Percentiles rank a stretch among this genome's conserved stretches.
Conservation (phyloP, 2,113 vertebrate genomes). For the Conger conger region DNA sequence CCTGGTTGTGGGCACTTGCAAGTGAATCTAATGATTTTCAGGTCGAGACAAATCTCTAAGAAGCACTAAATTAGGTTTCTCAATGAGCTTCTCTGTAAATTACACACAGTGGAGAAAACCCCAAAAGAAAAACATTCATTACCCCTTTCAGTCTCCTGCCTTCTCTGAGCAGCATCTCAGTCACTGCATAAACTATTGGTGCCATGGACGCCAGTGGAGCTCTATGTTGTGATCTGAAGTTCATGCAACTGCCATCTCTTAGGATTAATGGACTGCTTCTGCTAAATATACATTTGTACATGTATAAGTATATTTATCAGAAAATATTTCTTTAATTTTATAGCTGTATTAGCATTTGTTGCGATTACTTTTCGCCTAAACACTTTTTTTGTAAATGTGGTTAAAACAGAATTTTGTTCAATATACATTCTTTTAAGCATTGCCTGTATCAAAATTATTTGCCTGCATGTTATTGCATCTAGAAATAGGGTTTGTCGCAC, state of each 20-base stretch:
- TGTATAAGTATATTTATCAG: no score
- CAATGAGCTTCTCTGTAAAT: conserved; percentile 50
- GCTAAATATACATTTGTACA: background rate
- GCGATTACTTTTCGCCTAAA: no score
- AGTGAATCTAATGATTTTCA: conserved; percentile 42
- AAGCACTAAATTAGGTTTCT: conserved; percentile 44
- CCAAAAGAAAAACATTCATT: conserved; percentile 23
- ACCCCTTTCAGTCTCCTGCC: background rate
- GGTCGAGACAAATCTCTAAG: conserved; percentile 36
- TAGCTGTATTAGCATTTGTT: no score
- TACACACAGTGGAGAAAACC: conserved; percentile 36
- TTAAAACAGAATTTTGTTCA: no score
- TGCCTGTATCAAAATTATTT: no score
- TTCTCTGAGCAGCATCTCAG: background rate
- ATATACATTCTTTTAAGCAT: no score
- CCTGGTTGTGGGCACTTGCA: conserved; percentile 36
- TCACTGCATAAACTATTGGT: background rate
- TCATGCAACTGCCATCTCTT: background rate
- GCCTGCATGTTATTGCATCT: no score
- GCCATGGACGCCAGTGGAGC: background rate
- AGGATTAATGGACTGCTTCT: background rate
- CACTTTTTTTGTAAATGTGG: background rate
- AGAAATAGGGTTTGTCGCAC: no score
- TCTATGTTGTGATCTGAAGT: background rate
- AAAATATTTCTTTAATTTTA: no score